Conservation (phyloP, 2,113 vertebrate genomes). For the Pollachius pollachius region DNA sequence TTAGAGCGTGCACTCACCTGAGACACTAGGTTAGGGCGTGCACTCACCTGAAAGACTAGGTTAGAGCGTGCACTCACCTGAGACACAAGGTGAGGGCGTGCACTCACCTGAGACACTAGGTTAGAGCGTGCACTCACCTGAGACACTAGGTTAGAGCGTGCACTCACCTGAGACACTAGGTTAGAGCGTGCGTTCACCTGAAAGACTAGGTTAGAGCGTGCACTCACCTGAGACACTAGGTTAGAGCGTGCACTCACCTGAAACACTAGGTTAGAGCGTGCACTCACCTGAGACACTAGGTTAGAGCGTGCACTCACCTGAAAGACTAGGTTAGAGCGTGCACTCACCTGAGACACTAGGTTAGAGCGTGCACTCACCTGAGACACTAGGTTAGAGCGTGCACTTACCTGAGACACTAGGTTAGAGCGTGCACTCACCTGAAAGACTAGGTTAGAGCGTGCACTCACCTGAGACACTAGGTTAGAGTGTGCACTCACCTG, state of each 20-base stretch:
- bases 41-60: too few relatives aligned
- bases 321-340: background rate
- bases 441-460: background rate
- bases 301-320: constrained; percentile 7
- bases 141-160: background rate
- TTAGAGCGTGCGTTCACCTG: constrained; percentile 4
- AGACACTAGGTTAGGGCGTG: background rate
- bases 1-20: constrained; percentile 7
- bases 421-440: constrained; percentile 7
- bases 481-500: constrained; percentile 6
- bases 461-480: background rate
- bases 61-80: constrained; percentile 7
- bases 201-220: background rate
- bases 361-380: constrained; percentile 7
- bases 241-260: constrained; percentile 7
- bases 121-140: constrained; percentile 7
- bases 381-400: background rate
- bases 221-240: background rate
- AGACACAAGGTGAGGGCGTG: background rate
- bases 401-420: background rate
- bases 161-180: background rate
- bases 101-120: background rate
- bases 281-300: background rate
- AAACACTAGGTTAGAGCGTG: background rate
- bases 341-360: background rate